phyloP scores from a whole-genome alignment of 2,113 vertebrate species.

The Ceyx margarethae region DNA sequence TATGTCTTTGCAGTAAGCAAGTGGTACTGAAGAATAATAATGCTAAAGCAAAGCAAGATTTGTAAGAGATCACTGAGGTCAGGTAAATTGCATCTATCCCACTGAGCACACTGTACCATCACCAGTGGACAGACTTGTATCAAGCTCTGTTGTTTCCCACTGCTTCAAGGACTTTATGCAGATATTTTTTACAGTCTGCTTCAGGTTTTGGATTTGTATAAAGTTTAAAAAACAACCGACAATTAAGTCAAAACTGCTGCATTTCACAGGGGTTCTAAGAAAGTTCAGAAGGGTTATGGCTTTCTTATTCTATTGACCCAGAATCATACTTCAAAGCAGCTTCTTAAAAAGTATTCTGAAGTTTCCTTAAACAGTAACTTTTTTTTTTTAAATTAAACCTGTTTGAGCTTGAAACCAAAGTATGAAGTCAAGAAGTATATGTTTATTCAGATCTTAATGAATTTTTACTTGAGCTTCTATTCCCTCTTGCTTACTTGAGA shows the following conservation, averaged over 20 bases:
- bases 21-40: not conserved
- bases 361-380: slow-evolving; percentile 12
- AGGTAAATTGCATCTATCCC: not conserved
- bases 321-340: not conserved
- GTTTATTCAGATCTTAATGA: not conserved
- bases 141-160: not conserved
- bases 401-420: not conserved
- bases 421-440: not conserved
- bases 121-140: not conserved
- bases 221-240: not conserved
- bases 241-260: not conserved
- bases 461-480: not conserved
- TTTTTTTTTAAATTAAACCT: slow-evolving; percentile 25
- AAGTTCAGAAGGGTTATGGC: not conserved
- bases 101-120: fast-evolving
- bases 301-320: not conserved
- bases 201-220: not conserved
- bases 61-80: not conserved
- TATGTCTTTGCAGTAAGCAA: not conserved
- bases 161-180: not conserved
- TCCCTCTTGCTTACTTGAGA: not conserved
- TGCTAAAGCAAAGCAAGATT: not conserved
- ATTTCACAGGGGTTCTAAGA: not conserved
- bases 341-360: not conserved
- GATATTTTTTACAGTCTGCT: not conserved